Conservation (phyloP, 2,113 vertebrate species). For the Chaetodon trifascialis region DNA sequence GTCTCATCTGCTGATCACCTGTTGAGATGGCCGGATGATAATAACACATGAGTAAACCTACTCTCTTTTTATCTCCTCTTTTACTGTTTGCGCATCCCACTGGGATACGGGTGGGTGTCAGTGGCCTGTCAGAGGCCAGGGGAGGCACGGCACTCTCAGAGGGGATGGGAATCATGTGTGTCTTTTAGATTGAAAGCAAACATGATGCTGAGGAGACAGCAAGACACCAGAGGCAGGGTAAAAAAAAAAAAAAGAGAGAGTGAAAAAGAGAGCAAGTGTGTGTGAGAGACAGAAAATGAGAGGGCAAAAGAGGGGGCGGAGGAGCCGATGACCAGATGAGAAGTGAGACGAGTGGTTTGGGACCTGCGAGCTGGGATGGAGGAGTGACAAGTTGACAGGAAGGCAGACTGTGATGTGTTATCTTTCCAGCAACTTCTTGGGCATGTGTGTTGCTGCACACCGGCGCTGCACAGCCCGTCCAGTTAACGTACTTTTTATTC, state of each 20-base stretch:
- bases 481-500: slow-evolving; percentile 28
- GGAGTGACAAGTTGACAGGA: slow-evolving; percentile 43
- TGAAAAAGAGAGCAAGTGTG: neutral
- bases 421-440: slow-evolving; percentile 4
- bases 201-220: slow-evolving; percentile 44
- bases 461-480: slow-evolving; percentile 21
- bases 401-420: slow-evolving; percentile 33
- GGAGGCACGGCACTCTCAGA: slow-evolving; percentile 29
- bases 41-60: neutral
- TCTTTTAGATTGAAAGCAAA: slow-evolving; percentile 37
- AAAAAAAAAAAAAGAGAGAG: neutral
- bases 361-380: neutral
- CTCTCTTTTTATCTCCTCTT: slow-evolving; percentile 31
- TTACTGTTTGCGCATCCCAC: slow-evolving; percentile 43
- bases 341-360: slow-evolving; percentile 25
- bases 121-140: slow-evolving; percentile 53
- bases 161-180: slow-evolving; percentile 7
- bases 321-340: slow-evolving; percentile 26
- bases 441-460: slow-evolving; percentile 18
- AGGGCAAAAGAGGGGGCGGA: slow-evolving; percentile 4
- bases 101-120: slow-evolving; percentile 56
- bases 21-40: slow-evolving; percentile 25
- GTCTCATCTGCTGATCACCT: slow-evolving; percentile 47
- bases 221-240: slow-evolving; percentile 1
- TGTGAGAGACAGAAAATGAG: slow-evolving; percentile 40